phyloP scores from a whole-genome alignment of 2,797 vertebrate species.

The Moxostoma hubbsi region DNA sequence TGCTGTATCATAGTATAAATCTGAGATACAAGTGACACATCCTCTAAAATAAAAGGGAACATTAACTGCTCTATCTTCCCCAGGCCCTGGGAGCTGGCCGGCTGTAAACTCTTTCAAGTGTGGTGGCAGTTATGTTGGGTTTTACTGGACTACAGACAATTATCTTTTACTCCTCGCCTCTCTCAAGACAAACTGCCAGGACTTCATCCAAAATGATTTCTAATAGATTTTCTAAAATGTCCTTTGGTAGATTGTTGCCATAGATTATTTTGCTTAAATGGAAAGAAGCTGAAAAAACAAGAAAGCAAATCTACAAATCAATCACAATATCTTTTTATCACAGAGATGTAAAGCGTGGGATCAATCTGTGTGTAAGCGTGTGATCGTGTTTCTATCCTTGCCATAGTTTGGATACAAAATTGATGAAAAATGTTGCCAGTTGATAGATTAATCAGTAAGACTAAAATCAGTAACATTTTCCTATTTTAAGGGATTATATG shows the following conservation, averaged over 20 bases:
- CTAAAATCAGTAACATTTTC: too few species aligned
- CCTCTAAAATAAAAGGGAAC: slow-evolving; percentile 99
- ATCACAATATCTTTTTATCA: slow-evolving; percentile 79
- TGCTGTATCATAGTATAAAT: slow-evolving; percentile 99
- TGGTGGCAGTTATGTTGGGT: slow-evolving; percentile 99
- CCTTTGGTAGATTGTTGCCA: slow-evolving; percentile 99
- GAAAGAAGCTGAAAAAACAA: slow-evolving; percentile 92
- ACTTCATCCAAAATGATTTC: slow-evolving; percentile 99
- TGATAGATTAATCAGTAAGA: neutral
- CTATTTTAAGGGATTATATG: too few species aligned
- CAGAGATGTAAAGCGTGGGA: slow-evolving; percentile 70
- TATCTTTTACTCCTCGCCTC: slow-evolving; percentile 99
- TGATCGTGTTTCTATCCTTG: slow-evolving; percentile 19
- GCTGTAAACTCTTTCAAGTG: slow-evolving; percentile 99
- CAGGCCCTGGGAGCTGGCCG: slow-evolving; percentile 98
- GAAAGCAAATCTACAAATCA: slow-evolving; percentile 98
- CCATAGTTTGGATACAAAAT: too few species aligned
- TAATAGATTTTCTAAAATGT: slow-evolving; percentile 99
- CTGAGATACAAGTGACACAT: slow-evolving; percentile 99
- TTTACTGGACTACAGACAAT: slow-evolving; percentile 99
- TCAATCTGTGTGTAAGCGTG: neutral
- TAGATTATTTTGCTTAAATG: slow-evolving; percentile 99
- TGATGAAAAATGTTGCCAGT: neutral
- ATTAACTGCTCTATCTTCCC: slow-evolving; percentile 99
- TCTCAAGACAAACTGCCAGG: slow-evolving; percentile 99